Evolutionary conservation across 2,888 invertebrate species (phyloP), one percentile per base, ranked within the genome.

Genomic region (Ennomos erosarius): DNA sequence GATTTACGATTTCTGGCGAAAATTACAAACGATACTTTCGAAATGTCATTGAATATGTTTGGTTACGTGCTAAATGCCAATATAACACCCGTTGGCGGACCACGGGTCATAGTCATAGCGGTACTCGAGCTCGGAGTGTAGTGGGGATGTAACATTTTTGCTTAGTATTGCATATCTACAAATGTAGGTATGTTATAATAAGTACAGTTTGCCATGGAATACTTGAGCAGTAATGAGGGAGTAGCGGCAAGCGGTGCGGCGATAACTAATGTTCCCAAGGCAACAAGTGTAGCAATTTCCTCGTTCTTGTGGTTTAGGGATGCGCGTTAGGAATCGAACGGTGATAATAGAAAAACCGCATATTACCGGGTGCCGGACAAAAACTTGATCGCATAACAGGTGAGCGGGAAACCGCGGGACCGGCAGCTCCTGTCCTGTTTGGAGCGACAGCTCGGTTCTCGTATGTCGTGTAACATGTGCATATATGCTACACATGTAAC

Each of bases 241-340:
- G 74, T 70, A 59, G 60, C 69, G 62, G 10, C 26, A 36, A 45
- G 45, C 44, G 39, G 11, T 9, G 40, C 39, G 39, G 13, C 11
- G 40, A 68, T 68, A 74, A 66, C 71, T 65, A 76, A 69, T 70
- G 70, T 75, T 71, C 61, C 69, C 64, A 64, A 59, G 62, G 69
- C 66, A 71, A 70, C 74, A 70, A 74, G 70, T 70, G 65, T 69
- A 73, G 77, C 73, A 77, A 81, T 82, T 82, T 81, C 73, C 73
- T 81, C 82, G 84, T 84, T 84, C 85, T 55, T 74, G 80, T 73
- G 78, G 79, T 79, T 83, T 80, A 84, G 82, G 81, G 83, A 81
- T 82, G 76, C 69, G 69, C 71, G 68, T 67, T 76, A 75, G 73
- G 75, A 84, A 79, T 73, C 74, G 70, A 73, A 76, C 75, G 76